phyloP scores from a whole-genome alignment of 1,140 invertebrate genomes.

The Thaumatotibia leucotreta region DNA sequence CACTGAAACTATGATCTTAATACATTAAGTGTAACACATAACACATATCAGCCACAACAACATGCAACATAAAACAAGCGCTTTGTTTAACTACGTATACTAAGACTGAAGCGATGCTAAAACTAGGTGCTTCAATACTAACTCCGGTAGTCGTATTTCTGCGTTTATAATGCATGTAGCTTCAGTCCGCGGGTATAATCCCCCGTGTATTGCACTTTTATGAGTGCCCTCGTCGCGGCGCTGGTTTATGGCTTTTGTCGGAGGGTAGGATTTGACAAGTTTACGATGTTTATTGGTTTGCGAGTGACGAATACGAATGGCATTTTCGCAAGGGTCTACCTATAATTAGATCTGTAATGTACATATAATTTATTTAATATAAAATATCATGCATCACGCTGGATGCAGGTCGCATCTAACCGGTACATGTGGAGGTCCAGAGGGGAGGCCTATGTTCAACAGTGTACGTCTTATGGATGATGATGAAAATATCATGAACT shows the following conservation, averaged over 20 bases:
- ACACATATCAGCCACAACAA: too few species aligned
- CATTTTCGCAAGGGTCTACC: too few species aligned
- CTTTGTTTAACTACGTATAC: neutral
- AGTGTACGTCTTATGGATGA: too few species aligned
- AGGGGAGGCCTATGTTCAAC: too few species aligned
- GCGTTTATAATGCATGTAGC: neutral
- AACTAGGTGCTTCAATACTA: neutral
- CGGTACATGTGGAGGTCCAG: too few species aligned
- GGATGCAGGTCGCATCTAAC: too few species aligned
- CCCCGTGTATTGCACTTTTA: slow-evolving; percentile 8
- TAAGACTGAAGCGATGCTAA: neutral
- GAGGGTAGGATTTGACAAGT: neutral
- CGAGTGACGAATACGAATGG: neutral
- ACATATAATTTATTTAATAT: too few species aligned
- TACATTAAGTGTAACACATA: too few species aligned
- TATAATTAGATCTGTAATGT: too few species aligned
- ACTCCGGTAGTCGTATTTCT: neutral
- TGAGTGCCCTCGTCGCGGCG: neutral
- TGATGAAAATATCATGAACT: too few species aligned
- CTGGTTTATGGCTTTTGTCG: neutral
- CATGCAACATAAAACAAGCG: neutral
- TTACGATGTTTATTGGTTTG: neutral
- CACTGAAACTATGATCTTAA: too few species aligned
- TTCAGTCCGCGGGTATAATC: neutral
- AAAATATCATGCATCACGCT: too few species aligned